Evolutionary conservation across 2,113 vertebrate species (phyloP), one percentile per base, ranked within the genome.

Genomic region (Cheilinus undulatus): DNA sequence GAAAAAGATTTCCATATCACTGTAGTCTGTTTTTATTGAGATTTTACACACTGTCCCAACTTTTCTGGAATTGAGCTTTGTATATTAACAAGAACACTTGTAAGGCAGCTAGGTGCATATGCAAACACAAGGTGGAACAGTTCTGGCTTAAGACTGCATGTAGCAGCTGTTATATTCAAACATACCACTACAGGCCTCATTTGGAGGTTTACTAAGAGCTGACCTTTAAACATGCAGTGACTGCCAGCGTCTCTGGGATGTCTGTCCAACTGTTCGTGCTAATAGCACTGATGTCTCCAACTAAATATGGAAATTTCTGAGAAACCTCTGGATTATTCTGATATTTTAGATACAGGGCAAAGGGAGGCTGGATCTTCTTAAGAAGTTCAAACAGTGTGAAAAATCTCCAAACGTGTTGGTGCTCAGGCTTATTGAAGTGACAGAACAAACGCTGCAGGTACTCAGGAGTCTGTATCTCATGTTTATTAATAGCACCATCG

Each of bases 401-500:
- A 20, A 20, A n/a, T 56, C 1, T 53, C 19, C 14, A 11, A 27
- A 26, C 61, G 3, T 48, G 23, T 65, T 73, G 73, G 30, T 52
- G 22, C 48, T 34, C n/a, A 50, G 26, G 61, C 70, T 71, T 51
- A 46, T 65, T 69, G 49, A 5, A 57, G 45, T 64, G 73, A 77
- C 69, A 57, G 49, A 9, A 20, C 27, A 32, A 67, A 74, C n/a
- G 0, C 67, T 69, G 54, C 61, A 76, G 46, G 66, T 67, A 65
- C 56, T 54, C 76, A 67, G 26, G 46, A 38, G 1, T 43, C 50
- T 58, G 9, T 49, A 38, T 40, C 53, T 66, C 56, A 48, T 60
- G 34, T 66, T 78, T 79, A 61, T 80, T 73, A 73, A 65, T 73
- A 77, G 69, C 69, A 73, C 59, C 68, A 63, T 15, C 63, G 45